Percentiles rank a stretch among this genome's conserved stretches.
phyloP scores from a whole-genome alignment of 2,888 invertebrate genomes.

The Thalpophila matura region DNA sequence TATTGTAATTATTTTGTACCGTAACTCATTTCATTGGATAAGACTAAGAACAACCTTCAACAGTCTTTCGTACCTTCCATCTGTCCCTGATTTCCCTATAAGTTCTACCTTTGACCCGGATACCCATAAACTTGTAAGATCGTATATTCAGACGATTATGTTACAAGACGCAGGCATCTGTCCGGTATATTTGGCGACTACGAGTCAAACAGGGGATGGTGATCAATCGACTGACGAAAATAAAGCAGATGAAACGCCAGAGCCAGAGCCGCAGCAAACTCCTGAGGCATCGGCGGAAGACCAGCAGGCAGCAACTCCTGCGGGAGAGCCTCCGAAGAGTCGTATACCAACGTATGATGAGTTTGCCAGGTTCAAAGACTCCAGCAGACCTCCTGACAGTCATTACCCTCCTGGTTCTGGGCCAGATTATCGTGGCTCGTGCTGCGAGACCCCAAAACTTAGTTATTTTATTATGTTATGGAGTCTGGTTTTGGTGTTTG shows the following conservation, averaged over 20 bases:
- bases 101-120: background rate
- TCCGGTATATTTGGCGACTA: background rate
- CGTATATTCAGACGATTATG: background rate
- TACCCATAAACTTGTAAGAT: too few relatives aligned
- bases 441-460: constrained; percentile 8
- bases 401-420: constrained; percentile 68
- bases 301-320: constrained; percentile 1
- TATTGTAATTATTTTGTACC: constrained; percentile 36
- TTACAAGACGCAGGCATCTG: background rate
- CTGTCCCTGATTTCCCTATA: background rate
- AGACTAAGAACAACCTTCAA: constrained; percentile 21
- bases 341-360: constrained; percentile 74
- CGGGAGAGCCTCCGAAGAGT: constrained; percentile 23
- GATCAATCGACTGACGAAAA: constrained; percentile 2
- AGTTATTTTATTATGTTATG: constrained; percentile 32
- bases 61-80: constrained; percentile 1
- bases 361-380: constrained; percentile 68
- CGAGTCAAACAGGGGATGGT: constrained; percentile 4
- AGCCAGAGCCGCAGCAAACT: background rate
- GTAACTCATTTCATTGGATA: constrained; percentile 31
- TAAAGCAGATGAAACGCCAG: constrained; percentile 11
- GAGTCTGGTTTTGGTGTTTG: constrained; percentile 4
- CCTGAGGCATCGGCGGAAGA: constrained; percentile 9
- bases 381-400: constrained; percentile 73
- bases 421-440: constrained; percentile 47